phyloP scores from a whole-genome alignment of 1,140 invertebrate species.

The Hycleus cichorii region DNA sequence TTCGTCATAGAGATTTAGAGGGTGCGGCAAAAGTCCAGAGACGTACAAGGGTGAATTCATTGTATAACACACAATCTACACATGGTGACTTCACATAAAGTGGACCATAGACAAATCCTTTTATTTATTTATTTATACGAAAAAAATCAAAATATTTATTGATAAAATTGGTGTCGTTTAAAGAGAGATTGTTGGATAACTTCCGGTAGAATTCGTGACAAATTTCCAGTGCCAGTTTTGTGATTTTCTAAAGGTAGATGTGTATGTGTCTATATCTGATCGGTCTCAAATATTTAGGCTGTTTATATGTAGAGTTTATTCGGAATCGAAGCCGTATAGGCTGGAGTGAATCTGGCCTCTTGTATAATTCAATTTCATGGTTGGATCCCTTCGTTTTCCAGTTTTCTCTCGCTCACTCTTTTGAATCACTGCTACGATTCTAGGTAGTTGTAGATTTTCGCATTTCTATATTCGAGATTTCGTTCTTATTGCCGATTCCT shows the following conservation, averaged over 20 bases:
- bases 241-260: conserved; percentile 5
- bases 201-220: no score
- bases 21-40: conserved; percentile 5
- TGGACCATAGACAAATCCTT: conserved; percentile 9
- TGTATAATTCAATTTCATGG: conserved; percentile 35
- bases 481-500: no score
- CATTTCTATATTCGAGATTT: no score
- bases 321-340: conserved; percentile 21
- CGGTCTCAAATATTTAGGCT: conserved; percentile 17
- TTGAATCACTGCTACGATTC: no score
- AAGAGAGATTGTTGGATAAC: no score
- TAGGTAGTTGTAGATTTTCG: no score
- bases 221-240: not conserved
- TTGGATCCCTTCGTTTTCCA: conserved; percentile 25
- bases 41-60: conserved; percentile 7
- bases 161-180: no score
- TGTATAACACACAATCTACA: conserved; percentile 16
- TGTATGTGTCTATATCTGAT: conserved; percentile 1
- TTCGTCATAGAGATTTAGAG: conserved; percentile 20
- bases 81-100: conserved; percentile 32
- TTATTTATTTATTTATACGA: no score
- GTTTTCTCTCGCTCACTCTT: not conserved
- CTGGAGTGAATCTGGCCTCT: conserved; percentile 23
- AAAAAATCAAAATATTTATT: no score
- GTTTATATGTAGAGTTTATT: conserved; percentile 23